Conservation (phyloP, 2,113 vertebrate genomes). For the Gobius niger region DNA sequence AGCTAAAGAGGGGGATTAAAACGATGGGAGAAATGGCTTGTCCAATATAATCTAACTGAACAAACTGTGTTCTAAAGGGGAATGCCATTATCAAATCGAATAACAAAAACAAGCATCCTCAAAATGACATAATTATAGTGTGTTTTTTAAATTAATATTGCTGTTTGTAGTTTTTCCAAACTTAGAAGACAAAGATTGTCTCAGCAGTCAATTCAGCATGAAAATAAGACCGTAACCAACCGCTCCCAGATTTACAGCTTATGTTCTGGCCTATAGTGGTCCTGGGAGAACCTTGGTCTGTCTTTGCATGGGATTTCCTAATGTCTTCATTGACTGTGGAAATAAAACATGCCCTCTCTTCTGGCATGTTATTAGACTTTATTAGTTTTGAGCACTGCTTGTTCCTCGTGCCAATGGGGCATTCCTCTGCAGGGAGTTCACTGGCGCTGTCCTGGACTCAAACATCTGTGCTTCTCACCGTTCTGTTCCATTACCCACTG, state of each 20-base stretch:
- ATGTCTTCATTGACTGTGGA: constrained; percentile 55
- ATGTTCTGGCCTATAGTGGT: constrained; percentile 14
- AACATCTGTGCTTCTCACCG: constrained; percentile 64
- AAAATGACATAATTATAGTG: neutral
- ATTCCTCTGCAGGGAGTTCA: constrained; percentile 73
- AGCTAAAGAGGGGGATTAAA: neutral
- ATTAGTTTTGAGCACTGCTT: constrained; percentile 46
- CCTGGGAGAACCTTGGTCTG: constrained; percentile 10
- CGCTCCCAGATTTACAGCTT: constrained; percentile 15
- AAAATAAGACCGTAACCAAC: constrained; percentile 2
- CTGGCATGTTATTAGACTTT: constrained; percentile 58
- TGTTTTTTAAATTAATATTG: too few relatives aligned
- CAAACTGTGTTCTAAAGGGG: too few relatives aligned
- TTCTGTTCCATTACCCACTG: constrained; percentile 54
- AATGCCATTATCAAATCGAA: too few relatives aligned
- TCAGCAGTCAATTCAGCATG: constrained; percentile 13
- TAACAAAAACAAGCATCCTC: neutral
- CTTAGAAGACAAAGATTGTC: constrained; percentile 18
- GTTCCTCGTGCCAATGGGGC: constrained; percentile 55
- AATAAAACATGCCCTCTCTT: constrained; percentile 56
- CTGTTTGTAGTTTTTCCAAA: neutral
- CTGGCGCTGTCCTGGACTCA: constrained; percentile 47
- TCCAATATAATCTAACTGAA: neutral
- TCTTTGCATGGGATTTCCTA: constrained; percentile 52
- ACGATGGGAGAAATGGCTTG: neutral